Evolutionary conservation across 2,888 invertebrate species (phyloP).

Genomic region (Protodeltote pygarga): DNA sequence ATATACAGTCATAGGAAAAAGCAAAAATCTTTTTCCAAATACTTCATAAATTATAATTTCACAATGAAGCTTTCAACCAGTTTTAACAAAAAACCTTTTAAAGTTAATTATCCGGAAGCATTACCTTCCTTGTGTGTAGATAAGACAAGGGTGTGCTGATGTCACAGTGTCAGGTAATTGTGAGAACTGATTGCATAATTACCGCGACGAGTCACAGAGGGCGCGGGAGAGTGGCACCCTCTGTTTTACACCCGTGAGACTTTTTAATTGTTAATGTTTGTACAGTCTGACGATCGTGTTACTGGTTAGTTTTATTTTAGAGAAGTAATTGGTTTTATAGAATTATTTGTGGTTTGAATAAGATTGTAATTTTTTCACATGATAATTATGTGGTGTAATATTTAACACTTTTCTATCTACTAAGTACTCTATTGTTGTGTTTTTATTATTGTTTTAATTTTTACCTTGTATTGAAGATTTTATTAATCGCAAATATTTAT

Average conservation of each 20-base stretch:
- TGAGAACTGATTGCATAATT: slow-evolving; percentile 85
- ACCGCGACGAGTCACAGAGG: slow-evolving; percentile 79
- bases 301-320: slow-evolving; percentile 41
- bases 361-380: too few species aligned
- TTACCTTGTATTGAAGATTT: too few species aligned
- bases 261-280: slow-evolving; percentile 76
- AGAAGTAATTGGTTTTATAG: slow-evolving; percentile 35
- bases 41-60: too few species aligned
- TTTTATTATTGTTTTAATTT: too few species aligned
- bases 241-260: slow-evolving; percentile 80
- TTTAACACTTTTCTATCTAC: too few species aligned
- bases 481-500: too few species aligned
- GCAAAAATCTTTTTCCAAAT: too few species aligned
- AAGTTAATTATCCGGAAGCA: slow-evolving; percentile 17
- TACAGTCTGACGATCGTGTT: slow-evolving; percentile 42
- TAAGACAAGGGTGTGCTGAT: slow-evolving; percentile 44
- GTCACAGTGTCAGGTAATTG: slow-evolving; percentile 72
- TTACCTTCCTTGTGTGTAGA: slow-evolving; percentile 24
- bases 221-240: slow-evolving; percentile 77
- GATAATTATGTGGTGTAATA: too few species aligned
- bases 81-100: neutral
- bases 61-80: too few species aligned
- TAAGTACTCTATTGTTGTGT: too few species aligned
- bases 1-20: too few species aligned
- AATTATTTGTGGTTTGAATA: too few species aligned